Conservation (phyloP, 1,140 invertebrate species). For the Cyphomyrmex costatus region DNA sequence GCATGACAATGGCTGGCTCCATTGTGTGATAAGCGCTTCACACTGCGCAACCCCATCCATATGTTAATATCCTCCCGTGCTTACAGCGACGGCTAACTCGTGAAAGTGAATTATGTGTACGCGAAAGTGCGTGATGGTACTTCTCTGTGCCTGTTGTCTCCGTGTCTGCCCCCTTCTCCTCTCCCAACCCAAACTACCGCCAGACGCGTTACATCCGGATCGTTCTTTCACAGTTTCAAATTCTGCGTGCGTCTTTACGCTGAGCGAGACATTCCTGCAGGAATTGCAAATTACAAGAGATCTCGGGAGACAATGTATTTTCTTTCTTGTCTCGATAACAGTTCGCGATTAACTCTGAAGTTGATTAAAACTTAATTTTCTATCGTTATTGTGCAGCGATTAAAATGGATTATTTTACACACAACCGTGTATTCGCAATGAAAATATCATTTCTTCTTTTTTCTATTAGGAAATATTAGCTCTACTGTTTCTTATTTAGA, state of each 20-base stretch:
- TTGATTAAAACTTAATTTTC: constrained; percentile 7
- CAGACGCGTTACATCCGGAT: constrained; percentile 39
- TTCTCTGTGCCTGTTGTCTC: constrained; percentile 35
- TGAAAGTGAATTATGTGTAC: constrained; percentile 75
- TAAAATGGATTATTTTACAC: neutral
- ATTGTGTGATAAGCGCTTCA: constrained; percentile 80
- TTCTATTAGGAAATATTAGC: neutral
- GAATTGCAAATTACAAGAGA: constrained; percentile 31
- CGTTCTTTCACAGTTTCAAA: constrained; percentile 41
- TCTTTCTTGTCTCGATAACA: constrained; percentile 1
- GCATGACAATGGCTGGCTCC: constrained; percentile 77
- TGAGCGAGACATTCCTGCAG: neutral
- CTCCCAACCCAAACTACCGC: neutral
- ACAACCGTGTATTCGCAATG: too few species aligned
- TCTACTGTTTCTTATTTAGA: neutral
- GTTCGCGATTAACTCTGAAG: neutral
- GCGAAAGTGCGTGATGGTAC: constrained; percentile 70
- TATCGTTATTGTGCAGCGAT: neutral
- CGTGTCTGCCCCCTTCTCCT: neutral
- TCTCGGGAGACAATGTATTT: constrained; percentile 2
- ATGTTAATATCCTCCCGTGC: constrained; percentile 77
- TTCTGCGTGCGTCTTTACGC: constrained; percentile 1
- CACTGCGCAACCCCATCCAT: constrained; percentile 76
- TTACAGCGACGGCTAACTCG: constrained; percentile 70
- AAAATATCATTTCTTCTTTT: neutral